Evolutionary conservation across 2,888 invertebrate species (phyloP), one percentile per base, ranked within the genome.

Genomic region (Scaeva pyrastri): DNA sequence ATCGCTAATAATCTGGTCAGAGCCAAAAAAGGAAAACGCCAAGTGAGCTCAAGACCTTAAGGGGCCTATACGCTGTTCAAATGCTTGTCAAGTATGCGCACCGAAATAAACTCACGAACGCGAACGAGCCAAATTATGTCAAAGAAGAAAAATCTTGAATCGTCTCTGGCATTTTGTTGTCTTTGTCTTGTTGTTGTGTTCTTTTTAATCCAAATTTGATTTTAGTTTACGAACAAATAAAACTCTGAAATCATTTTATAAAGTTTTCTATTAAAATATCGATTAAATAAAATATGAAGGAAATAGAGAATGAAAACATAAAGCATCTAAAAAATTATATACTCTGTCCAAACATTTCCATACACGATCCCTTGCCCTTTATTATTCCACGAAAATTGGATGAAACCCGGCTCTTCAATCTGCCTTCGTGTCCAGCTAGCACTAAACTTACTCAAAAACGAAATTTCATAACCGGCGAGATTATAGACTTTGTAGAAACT

Each of bases 401-500:
- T 76, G 90, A 88, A 72, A 88, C 89, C 88, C 91, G 90, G 58
- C 88, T 91, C 39, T 88, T 91, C 80, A 87, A 91, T 79, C 76
- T 91, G 14, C 91, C 92, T 0, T 88, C 82, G 66, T 90, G 91
- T 19, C 79, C 90, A 5, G 90, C 90, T 0, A 91, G 90, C 78
- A 92, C 93, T 2, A 92, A 91, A 77, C 73, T 93, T 26, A 88
- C 90, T 21, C 91, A 92, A 21, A 90, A 91, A 68, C 93, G 97
- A 89, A 96, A 98, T 92, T 94, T 95, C 1, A 94, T 95, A 39
- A 97, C 96, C 1, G 97, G 97, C 6, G 93, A 96, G 90, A 95
- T 97, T 82, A 93, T 94, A 7, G 95, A 95, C 88, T 96, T 96
- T 89, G 93, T 93, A 41, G 96, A 96, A 91, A 93, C 94, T 0